Evolutionary conservation across 2,797 vertebrate genomes (phyloP), one percentile per base, ranked within the genome.

Genomic region (Microctenopoma stevenorrisi): DNA sequence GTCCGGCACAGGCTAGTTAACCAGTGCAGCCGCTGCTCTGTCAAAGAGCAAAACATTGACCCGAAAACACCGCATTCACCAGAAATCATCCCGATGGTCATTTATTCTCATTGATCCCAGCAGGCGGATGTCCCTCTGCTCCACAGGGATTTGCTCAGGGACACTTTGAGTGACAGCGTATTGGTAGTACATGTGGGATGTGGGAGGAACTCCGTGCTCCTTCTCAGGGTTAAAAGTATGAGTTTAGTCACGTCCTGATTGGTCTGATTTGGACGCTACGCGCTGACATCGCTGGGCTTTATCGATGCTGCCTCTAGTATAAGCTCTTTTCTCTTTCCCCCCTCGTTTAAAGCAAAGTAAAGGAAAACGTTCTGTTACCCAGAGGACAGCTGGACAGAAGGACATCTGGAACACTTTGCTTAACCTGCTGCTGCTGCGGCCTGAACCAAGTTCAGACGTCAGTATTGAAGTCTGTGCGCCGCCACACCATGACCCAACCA

Each of bases 401-500:
- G 28, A 5, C 28, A 30, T 30, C 28, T 30, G 28, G 28, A 30
- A 30, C 5, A 30, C 28, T 5, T 30, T 30, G 28, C 28, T 30
- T 4, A 30, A 30, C 5, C 28, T 30, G 28, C 28, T 30, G 28
- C 28, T 3, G 5, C 28, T 30, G 9, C 5, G 7, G 5, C 35
- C 35, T 37, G 35, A 37, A 37, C 35, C 7, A 4, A 37, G 8
- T 22, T 22, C 22, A 22, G 22, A 8, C 28, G 0, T 57, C 33
- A 26, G 0, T 13, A 38, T 26, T 18, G 66, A 65, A 52, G 47
- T 16, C 85, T 78, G 82, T 77, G 75, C 1, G 81, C 18, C 64
- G 62, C 70, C 68, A 78, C 73, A 80, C 85, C 69, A 37, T 76
- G 82, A 7, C 77, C 80, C 84, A 78, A 33, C 30, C 30, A 16